Base-by-base conservation (phyloP, 2,888 invertebrate species). In the Alentia gelatinosa region DNA sequence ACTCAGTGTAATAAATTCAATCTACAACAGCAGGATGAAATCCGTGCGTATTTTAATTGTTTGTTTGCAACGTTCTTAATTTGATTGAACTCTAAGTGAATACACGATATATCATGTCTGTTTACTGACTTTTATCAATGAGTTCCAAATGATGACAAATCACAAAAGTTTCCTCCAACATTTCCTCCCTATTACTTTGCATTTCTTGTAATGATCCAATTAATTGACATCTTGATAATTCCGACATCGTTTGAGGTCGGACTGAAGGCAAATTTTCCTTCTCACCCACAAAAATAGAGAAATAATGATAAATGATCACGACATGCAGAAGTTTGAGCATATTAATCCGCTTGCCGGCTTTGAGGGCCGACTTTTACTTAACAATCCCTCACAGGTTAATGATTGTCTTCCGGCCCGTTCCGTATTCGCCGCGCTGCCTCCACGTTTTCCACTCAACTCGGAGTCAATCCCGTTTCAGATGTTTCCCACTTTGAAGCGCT, bases 301-400 rank as follows among this genome's bases (percentile, higher is more conserved):
- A 33, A 79, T 79, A 79, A 79, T 79, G 79, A 79, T 39, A 79
- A 39, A 79, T 19, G 79, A 79, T 79, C 79, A 79, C 37, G 79
- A 35, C 35, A 39, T 39, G 79, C 39, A 39, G 79, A 35, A 79
- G 37, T 37, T 23, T 37, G 79, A 79, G 47, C 86, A 33, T 35
- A 86, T 50, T 86, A 86, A 86, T 86, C 47, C 35, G 86, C 26
- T 47, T 26, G 26, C 23, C 30, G 47, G 86, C 86, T 50, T 79
- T 50, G 42, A 86, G 33, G 86, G 12, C 4, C 15, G 86, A 5
- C 47, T 86, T 86, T 86, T 50, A 86, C 39, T 39, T 83, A 42
- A 83, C 86, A 86, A 86, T 86, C 86, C 26, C 86, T 79, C 86
- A 30, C 42, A 47, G 86, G 86, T 86, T 86, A 86, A 86, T 86